phyloP scores from a whole-genome alignment of 1,140 invertebrate species.

The Mercenaria mercenaria region DNA sequence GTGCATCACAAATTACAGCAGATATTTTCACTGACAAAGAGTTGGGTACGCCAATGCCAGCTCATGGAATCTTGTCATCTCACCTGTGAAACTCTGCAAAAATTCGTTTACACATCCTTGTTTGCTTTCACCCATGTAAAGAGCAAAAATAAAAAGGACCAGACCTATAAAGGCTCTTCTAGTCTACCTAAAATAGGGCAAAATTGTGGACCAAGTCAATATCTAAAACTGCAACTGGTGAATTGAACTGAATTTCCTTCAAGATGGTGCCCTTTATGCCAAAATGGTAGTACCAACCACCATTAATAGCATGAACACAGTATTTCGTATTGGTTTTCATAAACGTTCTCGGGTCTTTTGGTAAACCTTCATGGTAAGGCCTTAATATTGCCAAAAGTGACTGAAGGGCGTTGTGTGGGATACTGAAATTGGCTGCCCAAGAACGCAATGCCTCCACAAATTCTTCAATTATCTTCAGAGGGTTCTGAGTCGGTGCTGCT shows the following conservation, averaged over 20 bases:
- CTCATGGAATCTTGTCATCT: slow-evolving; percentile 43
- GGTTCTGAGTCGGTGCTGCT: neutral
- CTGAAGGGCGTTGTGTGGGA: slow-evolving; percentile 38
- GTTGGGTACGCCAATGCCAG: neutral
- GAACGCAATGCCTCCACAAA: neutral
- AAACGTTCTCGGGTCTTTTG: slow-evolving; percentile 67
- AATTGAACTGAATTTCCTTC: neutral
- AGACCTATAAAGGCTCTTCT: slow-evolving; percentile 9
- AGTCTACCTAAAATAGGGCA: slow-evolving; percentile 64
- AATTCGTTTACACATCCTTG: slow-evolving; percentile 40
- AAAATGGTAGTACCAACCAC: slow-evolving; percentile 68
- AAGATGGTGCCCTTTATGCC: slow-evolving; percentile 37
- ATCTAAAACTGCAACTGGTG: neutral
- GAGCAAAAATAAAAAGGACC: slow-evolving; percentile 52
- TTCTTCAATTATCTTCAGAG: neutral
- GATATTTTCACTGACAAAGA: slow-evolving; percentile 66
- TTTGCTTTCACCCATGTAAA: slow-evolving; percentile 59
- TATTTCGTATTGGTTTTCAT: slow-evolving; percentile 39
- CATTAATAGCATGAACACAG: slow-evolving; percentile 37
- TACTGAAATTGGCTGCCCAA: slow-evolving; percentile 49
- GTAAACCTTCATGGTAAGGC: slow-evolving; percentile 46
- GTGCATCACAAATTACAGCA: slow-evolving; percentile 83
- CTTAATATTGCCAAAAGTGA: slow-evolving; percentile 51
- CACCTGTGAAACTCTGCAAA: slow-evolving; percentile 50
- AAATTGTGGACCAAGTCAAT: slow-evolving; percentile 47